A percentile compares a stretch with the other conserved stretches of the same genome.
phyloP scores from a whole-genome alignment of 1,140 invertebrate species.

The Macrocentrus cingulum region DNA sequence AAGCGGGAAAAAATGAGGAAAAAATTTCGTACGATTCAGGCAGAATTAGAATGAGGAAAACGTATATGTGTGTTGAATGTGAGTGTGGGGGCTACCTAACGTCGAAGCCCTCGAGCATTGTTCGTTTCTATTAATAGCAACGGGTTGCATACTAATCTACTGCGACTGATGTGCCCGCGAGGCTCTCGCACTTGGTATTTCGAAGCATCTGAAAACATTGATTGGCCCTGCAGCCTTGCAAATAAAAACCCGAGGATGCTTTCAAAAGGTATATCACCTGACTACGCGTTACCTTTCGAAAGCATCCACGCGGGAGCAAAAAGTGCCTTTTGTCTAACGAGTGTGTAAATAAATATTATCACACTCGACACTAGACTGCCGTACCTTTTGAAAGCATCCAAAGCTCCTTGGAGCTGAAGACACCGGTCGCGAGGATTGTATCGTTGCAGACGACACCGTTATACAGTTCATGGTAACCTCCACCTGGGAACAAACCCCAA shows the following conservation, averaged over 20 bases:
- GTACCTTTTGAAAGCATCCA: conserved; percentile 96
- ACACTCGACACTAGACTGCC: too few relatives aligned
- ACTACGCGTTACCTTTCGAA: conserved; percentile 54
- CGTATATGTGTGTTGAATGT: not conserved
- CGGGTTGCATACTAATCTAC: conserved; percentile 54
- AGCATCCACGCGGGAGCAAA: conserved; percentile 44
- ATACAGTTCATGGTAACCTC: conserved; percentile 96
- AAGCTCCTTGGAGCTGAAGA: conserved; percentile 97
- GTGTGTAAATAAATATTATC: too few relatives aligned
- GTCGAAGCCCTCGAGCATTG: conserved; percentile 45
- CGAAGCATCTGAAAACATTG: conserved; percentile 42
- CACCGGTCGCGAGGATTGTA: conserved; percentile 96
- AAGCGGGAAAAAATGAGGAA: too few relatives aligned
- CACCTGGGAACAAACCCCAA: conserved; percentile 62
- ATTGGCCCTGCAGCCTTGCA: not conserved
- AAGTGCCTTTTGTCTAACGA: too few relatives aligned
- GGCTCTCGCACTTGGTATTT: conserved; percentile 41
- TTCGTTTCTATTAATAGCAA: conserved; percentile 53
- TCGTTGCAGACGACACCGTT: conserved; percentile 97
- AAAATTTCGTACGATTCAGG: too few relatives aligned
- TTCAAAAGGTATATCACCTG: conserved; percentile 53
- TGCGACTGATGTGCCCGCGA: conserved; percentile 24
- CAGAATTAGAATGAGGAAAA: not conserved
- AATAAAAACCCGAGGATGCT: conserved; percentile 43
- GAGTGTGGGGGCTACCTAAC: conserved; percentile 7